phyloP scores from a whole-genome alignment of 2,888 invertebrate species.

The Himalopsyche kuldschensis region DNA sequence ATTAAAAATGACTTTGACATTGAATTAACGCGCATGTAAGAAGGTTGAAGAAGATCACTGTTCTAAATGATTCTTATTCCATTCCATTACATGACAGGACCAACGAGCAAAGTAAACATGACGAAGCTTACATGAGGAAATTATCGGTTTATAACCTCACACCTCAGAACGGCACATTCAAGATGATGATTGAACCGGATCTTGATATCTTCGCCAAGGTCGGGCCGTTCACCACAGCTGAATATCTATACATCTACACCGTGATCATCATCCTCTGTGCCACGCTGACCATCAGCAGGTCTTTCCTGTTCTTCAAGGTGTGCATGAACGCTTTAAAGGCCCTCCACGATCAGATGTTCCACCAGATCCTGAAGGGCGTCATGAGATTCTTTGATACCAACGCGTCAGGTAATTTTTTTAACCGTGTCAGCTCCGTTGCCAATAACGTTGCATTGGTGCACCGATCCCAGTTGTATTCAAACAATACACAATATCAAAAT shows the following conservation, averaged over 20 bases:
- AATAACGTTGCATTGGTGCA: too few species aligned
- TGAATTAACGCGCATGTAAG: too few species aligned
- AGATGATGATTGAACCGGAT: not conserved
- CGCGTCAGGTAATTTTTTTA: slow-evolving; percentile 64
- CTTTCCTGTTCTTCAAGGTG: slow-evolving; percentile 71
- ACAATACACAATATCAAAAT: too few species aligned
- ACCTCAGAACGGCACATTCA: too few species aligned
- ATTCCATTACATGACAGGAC: not conserved
- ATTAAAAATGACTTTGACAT: too few species aligned
- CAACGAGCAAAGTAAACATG: not conserved
- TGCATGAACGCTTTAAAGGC: slow-evolving; percentile 76
- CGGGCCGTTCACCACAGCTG: slow-evolving; percentile 25
- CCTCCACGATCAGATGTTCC: slow-evolving; percentile 85
- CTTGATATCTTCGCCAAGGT: slow-evolving; percentile 32
- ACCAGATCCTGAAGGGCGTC: slow-evolving; percentile 71
- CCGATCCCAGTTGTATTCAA: too few species aligned
- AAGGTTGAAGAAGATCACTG: too few species aligned
- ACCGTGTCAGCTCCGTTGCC: too few species aligned
- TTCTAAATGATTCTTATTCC: not conserved
- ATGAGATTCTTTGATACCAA: slow-evolving; percentile 87
- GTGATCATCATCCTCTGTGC: slow-evolving; percentile 27
- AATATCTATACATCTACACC: slow-evolving; percentile 37
- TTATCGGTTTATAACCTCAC: not conserved
- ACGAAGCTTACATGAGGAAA: not conserved
- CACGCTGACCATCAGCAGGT: slow-evolving; percentile 53